Conservation (phyloP, 1,140 invertebrate species). For the Listronotus oregonensis region DNA sequence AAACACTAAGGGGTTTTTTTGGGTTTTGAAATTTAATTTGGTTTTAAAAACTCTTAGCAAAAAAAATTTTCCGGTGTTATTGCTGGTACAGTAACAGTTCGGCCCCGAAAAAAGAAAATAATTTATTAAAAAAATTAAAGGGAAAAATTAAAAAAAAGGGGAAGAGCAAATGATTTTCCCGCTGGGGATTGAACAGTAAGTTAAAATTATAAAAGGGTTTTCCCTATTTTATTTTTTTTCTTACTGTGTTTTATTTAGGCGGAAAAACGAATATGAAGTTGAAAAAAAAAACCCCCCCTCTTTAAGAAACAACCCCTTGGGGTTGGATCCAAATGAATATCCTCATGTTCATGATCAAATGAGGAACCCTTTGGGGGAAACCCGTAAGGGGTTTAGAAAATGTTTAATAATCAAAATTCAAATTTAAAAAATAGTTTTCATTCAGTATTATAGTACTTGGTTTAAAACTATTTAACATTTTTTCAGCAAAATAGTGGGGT, state of each 20-base stretch:
- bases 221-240: background rate
- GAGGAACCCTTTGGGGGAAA: constrained; percentile 39
- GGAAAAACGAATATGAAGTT: constrained; percentile 39
- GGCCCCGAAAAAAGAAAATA: constrained; percentile 81
- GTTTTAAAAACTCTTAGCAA: background rate
- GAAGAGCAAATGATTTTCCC: constrained; percentile 43
- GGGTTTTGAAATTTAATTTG: too few species aligned
- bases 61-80: constrained; percentile 38
- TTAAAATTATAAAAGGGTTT: background rate
- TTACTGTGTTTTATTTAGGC: constrained; percentile 39
- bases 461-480: too few species aligned
- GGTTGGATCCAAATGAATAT: constrained; percentile 39
- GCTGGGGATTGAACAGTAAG: constrained; percentile 36
- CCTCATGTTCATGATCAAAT: constrained; percentile 47
- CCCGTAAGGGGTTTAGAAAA: constrained; percentile 32
- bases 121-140: constrained; percentile 77
- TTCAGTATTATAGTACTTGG: too few species aligned
- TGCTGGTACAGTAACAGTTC: constrained; percentile 68
- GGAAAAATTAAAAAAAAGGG: constrained; percentile 87
- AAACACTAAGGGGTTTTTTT: too few species aligned
- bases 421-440: too few species aligned
- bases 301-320: constrained; percentile 37
- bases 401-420: too few species aligned
- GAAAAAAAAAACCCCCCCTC: constrained; percentile 37
- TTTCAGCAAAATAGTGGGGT: constrained; percentile 43